A percentile compares a stretch with the other conserved stretches of the same genome.
These are phyloP conservation scores for Drosophila monieri DNA, from an alignment of 2,888 invertebrate genomes.

Conservation along the genomic window DNA sequence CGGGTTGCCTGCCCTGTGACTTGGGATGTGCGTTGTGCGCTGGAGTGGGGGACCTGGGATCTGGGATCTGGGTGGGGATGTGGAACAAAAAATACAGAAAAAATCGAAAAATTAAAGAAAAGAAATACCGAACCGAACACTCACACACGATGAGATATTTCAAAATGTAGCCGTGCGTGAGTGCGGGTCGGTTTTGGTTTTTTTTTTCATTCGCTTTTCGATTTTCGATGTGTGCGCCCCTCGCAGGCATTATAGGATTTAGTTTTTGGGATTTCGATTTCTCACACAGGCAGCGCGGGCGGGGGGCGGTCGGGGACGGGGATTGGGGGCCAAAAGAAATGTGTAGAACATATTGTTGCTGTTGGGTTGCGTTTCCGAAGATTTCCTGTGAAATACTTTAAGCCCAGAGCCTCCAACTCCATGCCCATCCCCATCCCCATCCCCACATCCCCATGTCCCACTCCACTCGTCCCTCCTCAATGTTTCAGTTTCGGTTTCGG, in stretches of 20 bases:
- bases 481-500: slow-evolving; percentile 23
- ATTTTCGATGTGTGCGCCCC: slow-evolving; percentile 43
- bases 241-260: slow-evolving; percentile 78
- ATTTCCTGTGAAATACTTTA: slow-evolving; percentile 81
- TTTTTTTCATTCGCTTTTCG: slow-evolving; percentile 19
- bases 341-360: slow-evolving; percentile 78
- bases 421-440: background rate
- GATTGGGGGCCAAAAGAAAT: slow-evolving; percentile 57
- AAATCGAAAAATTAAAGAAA: slow-evolving; percentile 30
- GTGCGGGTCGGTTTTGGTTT: slow-evolving; percentile 29
- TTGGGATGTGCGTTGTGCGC: slow-evolving; percentile 2
- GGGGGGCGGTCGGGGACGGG: background rate
- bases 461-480: slow-evolving; percentile 15
- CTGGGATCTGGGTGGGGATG: slow-evolving; percentile 14
- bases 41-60: slow-evolving; percentile 13
- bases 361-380: slow-evolving; percentile 64
- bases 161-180: slow-evolving; percentile 66
- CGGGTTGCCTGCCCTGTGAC: slow-evolving; percentile 26
- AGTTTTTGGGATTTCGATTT: slow-evolving; percentile 81
- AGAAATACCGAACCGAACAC: slow-evolving; percentile 61
- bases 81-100: slow-evolving; percentile 31
- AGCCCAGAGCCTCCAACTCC: slow-evolving; percentile 57
- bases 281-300: slow-evolving; percentile 62
- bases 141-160: slow-evolving; percentile 47
- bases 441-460: slow-evolving; percentile 5